Evolutionary conservation across 2,888 invertebrate genomes (phyloP), one percentile per base, ranked within the genome.

Genomic region (Aporophyla lueneburgensis): DNA sequence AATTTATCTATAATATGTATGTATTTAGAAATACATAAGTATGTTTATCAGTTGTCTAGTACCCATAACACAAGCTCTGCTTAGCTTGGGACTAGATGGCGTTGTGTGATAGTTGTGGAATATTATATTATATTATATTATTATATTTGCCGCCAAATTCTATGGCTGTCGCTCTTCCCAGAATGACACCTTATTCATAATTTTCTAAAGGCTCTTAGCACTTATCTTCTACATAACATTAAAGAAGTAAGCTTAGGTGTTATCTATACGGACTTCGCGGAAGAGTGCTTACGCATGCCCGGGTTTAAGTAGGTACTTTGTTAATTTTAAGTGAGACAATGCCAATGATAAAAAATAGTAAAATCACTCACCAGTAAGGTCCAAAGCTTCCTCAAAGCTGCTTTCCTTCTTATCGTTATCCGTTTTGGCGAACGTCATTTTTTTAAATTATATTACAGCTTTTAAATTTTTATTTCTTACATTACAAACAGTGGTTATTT

Each of bases 321-420:
- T 33, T 33, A 33, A 33, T 33, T 33, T 33, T 33, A 33, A 33
- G 33, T 33, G 33, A 33, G 33, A 33, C 3, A 33, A 33, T 33
- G 33, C 3, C 33, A 33, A 33, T 33, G 33, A 33, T 33, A 33
- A 62, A 62, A 56, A 33, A 43, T 27, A 27, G n/a, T 19, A 67
- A 62, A 62, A 56, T 27, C 7, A 81, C 85, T 71, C 24, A 86
- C 86, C 86, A 59, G 81, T 84, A 1, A 78, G 70, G 33, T 84
- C 72, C 59, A 86, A 68, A 27, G 86, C 84, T n/a, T 81, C 76
- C 70, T 86, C 86, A 61, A 74, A 86, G 21, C 61, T 72, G 19
- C 43, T 66, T 51, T 70, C 76, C 51, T 81, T 81, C 5, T 65
- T 46, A 6, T 40, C 53, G 14, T 40, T 21, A 10, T 73, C 82